Percentiles rank a stretch among this genome's conserved stretches.
Evolutionary conservation across 2,113 vertebrate genomes (phyloP).

Genomic region (Microtus oregoni): DNA sequence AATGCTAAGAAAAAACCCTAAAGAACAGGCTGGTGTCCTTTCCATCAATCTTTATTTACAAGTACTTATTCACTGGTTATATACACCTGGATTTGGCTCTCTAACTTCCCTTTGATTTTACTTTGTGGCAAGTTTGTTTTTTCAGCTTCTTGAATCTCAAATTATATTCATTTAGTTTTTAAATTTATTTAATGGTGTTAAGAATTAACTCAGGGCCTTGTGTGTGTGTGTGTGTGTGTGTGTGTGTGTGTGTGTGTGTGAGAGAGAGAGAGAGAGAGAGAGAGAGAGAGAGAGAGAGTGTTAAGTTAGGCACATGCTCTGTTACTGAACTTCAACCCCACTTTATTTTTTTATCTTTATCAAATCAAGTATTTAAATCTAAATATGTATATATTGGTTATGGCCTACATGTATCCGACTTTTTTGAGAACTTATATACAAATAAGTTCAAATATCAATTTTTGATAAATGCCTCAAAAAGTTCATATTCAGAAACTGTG

Average conservation of each 20-base stretch:
- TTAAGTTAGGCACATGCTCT: background rate
- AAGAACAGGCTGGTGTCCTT: background rate
- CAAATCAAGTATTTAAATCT: conserved; percentile 45
- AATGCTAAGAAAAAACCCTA: too few relatives aligned
- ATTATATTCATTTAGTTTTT: conserved; percentile 10
- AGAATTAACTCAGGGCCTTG: background rate
- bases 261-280: too few relatives aligned
- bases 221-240: background rate
- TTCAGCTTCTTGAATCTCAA: background rate
- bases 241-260: too few relatives aligned
- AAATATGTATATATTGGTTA: background rate
- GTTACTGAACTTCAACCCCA: background rate
- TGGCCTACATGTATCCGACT: background rate
- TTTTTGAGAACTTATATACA: conserved; percentile 6
- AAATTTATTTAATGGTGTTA: background rate
- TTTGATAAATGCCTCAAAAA: conserved; percentile 36
- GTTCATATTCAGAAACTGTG: background rate
- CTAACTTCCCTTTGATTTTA: background rate
- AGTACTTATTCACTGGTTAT: background rate
- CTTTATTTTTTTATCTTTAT: background rate
- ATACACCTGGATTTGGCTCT: background rate
- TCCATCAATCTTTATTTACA: background rate
- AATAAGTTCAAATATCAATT: conserved; percentile 11
- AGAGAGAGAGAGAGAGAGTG: too few relatives aligned
- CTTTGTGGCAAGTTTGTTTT: background rate